Evolutionary conservation across 2,797 vertebrate genomes (phyloP).

Genomic region (Semotilus atromaculatus): DNA sequence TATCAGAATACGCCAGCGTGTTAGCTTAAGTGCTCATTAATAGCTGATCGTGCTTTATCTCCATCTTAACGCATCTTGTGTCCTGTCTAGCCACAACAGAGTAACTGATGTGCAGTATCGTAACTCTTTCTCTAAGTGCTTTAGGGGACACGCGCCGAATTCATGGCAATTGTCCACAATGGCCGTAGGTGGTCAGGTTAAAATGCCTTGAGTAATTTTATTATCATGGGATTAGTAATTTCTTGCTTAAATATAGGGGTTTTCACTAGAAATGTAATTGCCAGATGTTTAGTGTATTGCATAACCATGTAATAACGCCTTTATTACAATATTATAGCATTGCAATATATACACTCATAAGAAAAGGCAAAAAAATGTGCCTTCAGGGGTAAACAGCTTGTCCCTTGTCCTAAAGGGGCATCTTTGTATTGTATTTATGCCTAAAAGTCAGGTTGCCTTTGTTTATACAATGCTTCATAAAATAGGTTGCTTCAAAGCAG

Average conservation of each 20-base stretch:
- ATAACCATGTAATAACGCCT: not conserved
- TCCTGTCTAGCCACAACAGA: constrained; percentile 50
- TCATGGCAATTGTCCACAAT: not conserved
- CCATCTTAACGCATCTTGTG: constrained; percentile 39
- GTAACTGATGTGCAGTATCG: constrained; percentile 21
- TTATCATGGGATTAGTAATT: not conserved
- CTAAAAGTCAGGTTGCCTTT: too few species aligned
- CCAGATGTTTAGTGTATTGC: too few species aligned
- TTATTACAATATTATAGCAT: not conserved
- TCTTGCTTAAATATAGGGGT: not conserved
- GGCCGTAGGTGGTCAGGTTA: not conserved
- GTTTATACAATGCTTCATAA: too few species aligned
- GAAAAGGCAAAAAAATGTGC: not conserved
- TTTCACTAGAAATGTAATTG: not conserved
- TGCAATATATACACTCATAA: not conserved
- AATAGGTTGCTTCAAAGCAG: too few species aligned
- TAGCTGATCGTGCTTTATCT: constrained; percentile 48
- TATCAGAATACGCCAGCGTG: constrained; percentile 41
- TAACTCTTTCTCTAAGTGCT: constrained; percentile 28
- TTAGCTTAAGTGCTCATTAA: constrained; percentile 58
- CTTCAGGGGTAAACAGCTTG: not conserved
- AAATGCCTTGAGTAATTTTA: not conserved
- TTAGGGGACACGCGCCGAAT: not conserved
- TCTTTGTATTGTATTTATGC: not conserved
- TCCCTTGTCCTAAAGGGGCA: not conserved